Evolutionary conservation across 2,113 vertebrate genomes (phyloP), one percentile per base, ranked within the genome.

Genomic region (Cyanoliseus patagonus): DNA sequence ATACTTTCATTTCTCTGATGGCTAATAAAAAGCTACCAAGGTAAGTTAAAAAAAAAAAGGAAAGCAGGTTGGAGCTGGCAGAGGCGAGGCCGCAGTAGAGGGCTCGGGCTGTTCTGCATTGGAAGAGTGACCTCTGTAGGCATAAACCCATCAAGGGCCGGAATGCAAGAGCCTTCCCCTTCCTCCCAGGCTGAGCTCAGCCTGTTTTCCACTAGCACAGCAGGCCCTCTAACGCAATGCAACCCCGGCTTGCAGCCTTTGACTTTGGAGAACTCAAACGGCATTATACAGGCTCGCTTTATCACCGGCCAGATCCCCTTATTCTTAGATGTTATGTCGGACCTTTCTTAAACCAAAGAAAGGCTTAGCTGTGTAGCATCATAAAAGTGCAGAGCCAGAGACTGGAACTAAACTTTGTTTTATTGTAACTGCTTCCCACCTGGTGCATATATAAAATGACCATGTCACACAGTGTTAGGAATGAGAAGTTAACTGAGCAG

Each of bases 61-160:
- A 90, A 42, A 70, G 75, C 90, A 77, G 86, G 88, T 70, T n/a
- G 74, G 51, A 61, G 83, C 82, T n/a, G 82, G 89, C 83, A 61
- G 81, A 78, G 6, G 39, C 63, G 69, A 82, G 77, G 35, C 78
- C 30, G 22, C 46, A 79, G 73, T 49, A 72, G 35, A 20, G 62
- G 8, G 78, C 78, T 94, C 78, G 44, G 7, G 78, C 78, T 95
- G 78, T 96, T 96, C 94, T 76, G 96, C 92, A 97, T 97, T 97
- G 97, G 96, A 97, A 98, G 97, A 97, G 98, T 98, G 98, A 98
- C 98, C 98, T 98, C 98, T 98, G 98, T 96, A 98, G 98, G 98
- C 96, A 92, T 9, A 76, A 76, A 77, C 51, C 11, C 77, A 59
- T 66, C 92, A 90, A 90, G 86, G 90, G 77, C 91, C 35, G 46